These are phyloP conservation scores for Malurus leucopterus DNA, from an alignment of 2,797 vertebrate species.

Conservation along the genomic window DNA sequence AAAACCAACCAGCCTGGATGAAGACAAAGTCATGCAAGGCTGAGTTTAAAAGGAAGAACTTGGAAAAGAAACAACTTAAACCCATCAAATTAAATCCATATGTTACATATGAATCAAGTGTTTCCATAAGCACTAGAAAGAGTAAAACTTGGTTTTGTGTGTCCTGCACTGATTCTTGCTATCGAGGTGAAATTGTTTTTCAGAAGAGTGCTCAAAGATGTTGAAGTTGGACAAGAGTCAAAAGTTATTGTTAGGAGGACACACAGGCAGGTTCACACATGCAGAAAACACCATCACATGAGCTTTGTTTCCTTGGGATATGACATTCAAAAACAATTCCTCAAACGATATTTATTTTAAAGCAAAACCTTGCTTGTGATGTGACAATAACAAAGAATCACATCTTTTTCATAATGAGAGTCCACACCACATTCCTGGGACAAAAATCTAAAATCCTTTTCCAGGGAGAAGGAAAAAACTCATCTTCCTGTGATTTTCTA, in stretches of 20 bases:
- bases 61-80: constrained; percentile 20
- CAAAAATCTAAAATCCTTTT: background rate
- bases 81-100: background rate
- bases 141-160: background rate
- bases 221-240: background rate
- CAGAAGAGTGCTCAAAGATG: background rate
- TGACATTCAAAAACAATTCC: background rate
- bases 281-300: background rate
- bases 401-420: background rate
- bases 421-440: background rate
- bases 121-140: background rate
- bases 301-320: background rate
- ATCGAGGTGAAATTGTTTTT: background rate
- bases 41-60: background rate
- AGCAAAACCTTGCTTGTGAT: background rate
- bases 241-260: background rate
- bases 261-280: background rate
- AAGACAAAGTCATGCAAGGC: background rate
- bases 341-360: background rate
- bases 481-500: background rate
- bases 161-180: background rate
- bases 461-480: background rate
- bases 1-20: background rate
- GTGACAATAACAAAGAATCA: background rate
- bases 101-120: background rate